Base-by-base conservation (phyloP, 2,797 vertebrate species). In the Falco novaeseelandiae region DNA sequence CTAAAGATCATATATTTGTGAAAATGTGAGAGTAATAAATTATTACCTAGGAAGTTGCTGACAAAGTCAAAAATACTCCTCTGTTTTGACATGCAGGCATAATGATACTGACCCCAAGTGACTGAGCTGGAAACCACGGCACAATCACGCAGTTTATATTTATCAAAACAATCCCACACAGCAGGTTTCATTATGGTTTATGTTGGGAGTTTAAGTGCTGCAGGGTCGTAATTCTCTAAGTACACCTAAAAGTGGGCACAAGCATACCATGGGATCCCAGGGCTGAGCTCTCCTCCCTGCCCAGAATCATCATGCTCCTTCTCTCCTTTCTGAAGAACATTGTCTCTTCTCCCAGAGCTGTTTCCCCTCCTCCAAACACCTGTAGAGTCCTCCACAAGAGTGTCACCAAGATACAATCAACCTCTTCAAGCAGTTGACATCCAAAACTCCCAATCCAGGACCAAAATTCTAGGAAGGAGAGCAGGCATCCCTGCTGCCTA, bases 401-500 rank as follows among this genome's bases (percentile, higher is more conserved):
- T 77, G 48, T 86, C 32, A 12, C 17, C 29, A 36, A 57, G 14
- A 18, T 9, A 38, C 3, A 52, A 8, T 7, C 25, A 82, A 14
- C 1, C 2, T 3, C 19, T 87, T 25, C 54, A 32, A 36, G 32
- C 5, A 69, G 6, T 15, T 76, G 55, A 11, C 36, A 22, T 14
- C 25, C 42, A 49, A 16, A 79, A 85, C 10, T 51, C 5, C 29
- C 10, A 27, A 46, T 30, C 10, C 34, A 72, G 32, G 25, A 72
- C 21, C 3, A 34, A 82, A 76, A 72, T 9, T 32, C 20, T 11
- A 3, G 2, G 20, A 36, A 29, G 32, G 29, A 58, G 7, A 66
- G 32, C 8, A 78, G 23, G 6, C 5, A 2, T 14, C 29, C 17
- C 16, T 2, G 0, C 14, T n/a, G 19, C 19, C 52, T 7, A 0